phyloP scores from a whole-genome alignment of 2,113 vertebrate species.

The Galbula dea region DNA sequence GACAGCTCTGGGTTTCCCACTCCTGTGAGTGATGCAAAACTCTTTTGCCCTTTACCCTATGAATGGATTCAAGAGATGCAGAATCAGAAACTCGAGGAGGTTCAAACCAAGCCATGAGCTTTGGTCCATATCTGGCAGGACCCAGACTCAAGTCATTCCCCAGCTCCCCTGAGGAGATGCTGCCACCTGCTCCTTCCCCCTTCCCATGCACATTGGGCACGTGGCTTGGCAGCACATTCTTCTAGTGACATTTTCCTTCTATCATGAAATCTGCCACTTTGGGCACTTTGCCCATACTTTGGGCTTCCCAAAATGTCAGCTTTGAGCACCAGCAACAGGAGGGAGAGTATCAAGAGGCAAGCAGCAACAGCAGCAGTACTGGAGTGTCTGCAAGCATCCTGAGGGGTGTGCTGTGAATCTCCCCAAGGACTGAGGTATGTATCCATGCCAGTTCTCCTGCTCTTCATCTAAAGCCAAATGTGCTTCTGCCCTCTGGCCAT shows the following conservation, averaged over 20 bases:
- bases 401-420: not conserved
- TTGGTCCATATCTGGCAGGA: not conserved
- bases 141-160: not conserved
- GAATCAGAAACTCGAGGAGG: not conserved
- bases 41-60: not conserved
- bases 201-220: fast-evolving
- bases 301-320: not conserved
- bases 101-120: not conserved
- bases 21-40: not conserved
- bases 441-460: not conserved
- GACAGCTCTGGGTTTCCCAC: fast-evolving
- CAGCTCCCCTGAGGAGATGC: not conserved
- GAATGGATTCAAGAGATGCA: not conserved
- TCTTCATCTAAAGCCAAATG: not conserved
- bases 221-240: not conserved
- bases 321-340: not conserved
- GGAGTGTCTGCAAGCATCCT: not conserved
- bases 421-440: fast-evolving
- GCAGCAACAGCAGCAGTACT: not conserved
- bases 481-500: not conserved
- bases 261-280: not conserved
- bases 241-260: not conserved
- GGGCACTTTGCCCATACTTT: not conserved
- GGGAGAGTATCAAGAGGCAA: not conserved
- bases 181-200: not conserved